Evolutionary conservation across 2,888 invertebrate species (phyloP).

Genomic region (Rhodophaea formosa): DNA sequence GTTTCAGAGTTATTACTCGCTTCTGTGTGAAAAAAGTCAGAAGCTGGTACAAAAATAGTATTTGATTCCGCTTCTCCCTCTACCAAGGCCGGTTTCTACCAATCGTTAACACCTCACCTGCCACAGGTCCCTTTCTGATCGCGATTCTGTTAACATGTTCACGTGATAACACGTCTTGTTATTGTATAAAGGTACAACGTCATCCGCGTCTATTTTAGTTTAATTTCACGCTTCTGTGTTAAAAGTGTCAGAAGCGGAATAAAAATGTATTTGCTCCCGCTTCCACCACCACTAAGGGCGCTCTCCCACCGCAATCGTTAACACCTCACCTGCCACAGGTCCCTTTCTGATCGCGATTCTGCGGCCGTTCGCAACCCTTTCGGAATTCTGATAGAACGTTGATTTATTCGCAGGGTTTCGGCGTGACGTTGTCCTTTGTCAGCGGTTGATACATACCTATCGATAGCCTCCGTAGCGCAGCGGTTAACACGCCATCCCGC

Average conservation of each 20-base stretch:
- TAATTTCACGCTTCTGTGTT: no score
- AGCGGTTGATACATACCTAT: not conserved
- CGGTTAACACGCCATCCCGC: no score
- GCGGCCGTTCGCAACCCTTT: not conserved
- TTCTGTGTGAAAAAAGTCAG: no score
- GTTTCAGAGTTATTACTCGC: no score
- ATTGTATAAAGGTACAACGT: no score
- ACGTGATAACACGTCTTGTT: no score
- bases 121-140: constrained; percentile 1
- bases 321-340: constrained; percentile 7
- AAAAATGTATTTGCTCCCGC: not conserved
- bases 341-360: constrained; percentile 7
- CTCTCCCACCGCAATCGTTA: not conserved
- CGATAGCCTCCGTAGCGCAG: no score
- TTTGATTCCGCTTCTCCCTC: not conserved
- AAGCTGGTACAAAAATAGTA: no score
- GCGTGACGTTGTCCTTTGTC: not conserved
- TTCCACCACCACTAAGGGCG: not conserved
- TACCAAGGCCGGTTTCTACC: not conserved
- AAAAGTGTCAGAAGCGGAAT: no score
- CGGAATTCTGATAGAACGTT: not conserved
- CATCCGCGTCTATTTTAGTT: no score
- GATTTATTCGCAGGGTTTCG: not conserved
- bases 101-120: constrained; percentile 14
- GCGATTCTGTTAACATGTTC: not conserved